Evolutionary conservation across 2,113 vertebrate genomes (phyloP).

Genomic region (Sinocyclocheilus anshuiensis): DNA sequence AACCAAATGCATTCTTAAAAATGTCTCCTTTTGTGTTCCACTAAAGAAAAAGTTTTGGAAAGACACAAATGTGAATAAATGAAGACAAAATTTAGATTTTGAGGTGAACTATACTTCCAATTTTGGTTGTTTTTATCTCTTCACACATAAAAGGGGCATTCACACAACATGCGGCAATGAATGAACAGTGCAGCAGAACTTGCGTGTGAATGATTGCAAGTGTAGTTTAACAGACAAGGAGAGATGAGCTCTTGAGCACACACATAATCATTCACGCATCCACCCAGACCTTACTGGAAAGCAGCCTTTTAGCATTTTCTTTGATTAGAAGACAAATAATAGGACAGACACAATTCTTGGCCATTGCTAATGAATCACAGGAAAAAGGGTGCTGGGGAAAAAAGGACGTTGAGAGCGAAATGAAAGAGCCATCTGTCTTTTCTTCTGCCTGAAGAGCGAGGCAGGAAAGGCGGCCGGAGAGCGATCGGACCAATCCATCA

Average conservation of each 20-base stretch:
- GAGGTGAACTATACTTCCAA: not conserved
- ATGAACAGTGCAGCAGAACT: no score
- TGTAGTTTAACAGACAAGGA: not conserved
- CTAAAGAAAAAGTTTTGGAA: not conserved
- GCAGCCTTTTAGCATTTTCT: conserved; percentile 63
- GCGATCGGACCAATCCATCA: conserved; percentile 65
- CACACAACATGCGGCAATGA: not conserved
- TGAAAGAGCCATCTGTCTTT: conserved; percentile 74
- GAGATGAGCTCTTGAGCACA: not conserved
- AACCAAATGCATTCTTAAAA: not conserved
- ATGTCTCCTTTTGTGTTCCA: not conserved
- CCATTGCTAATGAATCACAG: conserved; percentile 72
- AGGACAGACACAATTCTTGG: conserved; percentile 62
- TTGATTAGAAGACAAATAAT: conserved; percentile 70
- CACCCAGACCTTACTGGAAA: not conserved
- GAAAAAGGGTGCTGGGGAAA: conserved; percentile 38
- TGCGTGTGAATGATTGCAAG: no score
- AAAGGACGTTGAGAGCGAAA: conserved; percentile 64
- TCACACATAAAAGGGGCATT: not conserved
- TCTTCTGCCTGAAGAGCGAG: conserved; percentile 58
- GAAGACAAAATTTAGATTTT: not conserved
- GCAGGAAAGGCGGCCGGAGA: conserved; percentile 45
- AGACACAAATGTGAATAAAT: not conserved
- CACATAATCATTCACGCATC: not conserved
- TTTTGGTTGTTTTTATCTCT: not conserved